Evolutionary conservation across 2,888 invertebrate genomes (phyloP).

Genomic region (Lutraria lutraria): DNA sequence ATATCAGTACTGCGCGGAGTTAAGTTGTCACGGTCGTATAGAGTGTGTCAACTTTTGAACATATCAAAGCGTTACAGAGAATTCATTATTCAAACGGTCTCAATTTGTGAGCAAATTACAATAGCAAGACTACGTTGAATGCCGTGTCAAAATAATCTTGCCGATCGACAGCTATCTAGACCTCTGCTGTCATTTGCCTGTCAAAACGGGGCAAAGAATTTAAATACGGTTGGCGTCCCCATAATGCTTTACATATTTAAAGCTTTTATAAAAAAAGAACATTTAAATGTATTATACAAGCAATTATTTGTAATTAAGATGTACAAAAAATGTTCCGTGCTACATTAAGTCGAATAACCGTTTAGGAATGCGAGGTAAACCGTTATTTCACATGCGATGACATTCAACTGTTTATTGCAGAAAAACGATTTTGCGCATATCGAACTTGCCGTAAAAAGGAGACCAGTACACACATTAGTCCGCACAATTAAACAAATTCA

Average conservation of each 20-base stretch:
- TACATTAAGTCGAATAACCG: background rate
- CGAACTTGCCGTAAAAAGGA: background rate
- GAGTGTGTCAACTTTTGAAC: background rate
- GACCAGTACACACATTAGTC: background rate
- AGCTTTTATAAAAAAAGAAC: conserved; percentile 8
- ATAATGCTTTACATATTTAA: conserved; percentile 22
- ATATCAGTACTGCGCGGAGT: background rate
- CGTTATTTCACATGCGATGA: background rate
- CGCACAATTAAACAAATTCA: background rate
- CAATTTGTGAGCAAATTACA: conserved; percentile 37
- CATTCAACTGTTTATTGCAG: background rate
- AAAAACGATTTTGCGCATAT: background rate
- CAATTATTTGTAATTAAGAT: conserved; percentile 22
- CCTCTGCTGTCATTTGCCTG: conserved; percentile 52
- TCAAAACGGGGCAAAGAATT: conserved; percentile 40
- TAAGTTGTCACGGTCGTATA: background rate
- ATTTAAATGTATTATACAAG: conserved; percentile 12
- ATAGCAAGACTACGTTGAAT: conserved; percentile 28
- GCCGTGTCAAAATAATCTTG: conserved; percentile 47
- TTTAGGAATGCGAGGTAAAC: background rate
- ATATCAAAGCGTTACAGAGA: conserved; percentile 9
- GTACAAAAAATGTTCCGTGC: background rate
- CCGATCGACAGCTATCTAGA: conserved; percentile 48
- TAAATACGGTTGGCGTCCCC: conserved; percentile 5
- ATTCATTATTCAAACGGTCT: background rate